Conservation (phyloP, 1,140 invertebrate genomes). For the Zophobas atratus region DNA sequence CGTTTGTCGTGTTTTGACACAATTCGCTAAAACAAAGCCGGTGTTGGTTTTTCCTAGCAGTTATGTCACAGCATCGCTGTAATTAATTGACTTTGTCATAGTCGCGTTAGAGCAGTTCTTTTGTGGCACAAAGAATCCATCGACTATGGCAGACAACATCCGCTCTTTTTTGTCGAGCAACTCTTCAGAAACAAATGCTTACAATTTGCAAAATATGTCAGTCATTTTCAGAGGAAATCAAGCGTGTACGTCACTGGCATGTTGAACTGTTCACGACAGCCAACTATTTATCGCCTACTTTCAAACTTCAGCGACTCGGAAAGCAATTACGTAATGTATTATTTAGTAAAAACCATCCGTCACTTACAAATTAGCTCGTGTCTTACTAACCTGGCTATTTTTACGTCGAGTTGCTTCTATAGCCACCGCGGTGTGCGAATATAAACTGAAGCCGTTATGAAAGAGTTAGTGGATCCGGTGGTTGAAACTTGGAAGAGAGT, state of each 20-base stretch:
- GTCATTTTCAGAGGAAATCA: conserved; percentile 53
- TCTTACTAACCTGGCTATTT: conserved; percentile 1
- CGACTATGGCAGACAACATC: conserved; percentile 12
- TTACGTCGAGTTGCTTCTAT: background rate
- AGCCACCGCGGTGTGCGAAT: background rate
- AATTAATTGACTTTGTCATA: conserved; percentile 30
- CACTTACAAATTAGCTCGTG: conserved; percentile 1
- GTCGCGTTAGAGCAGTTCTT: conserved; percentile 12
- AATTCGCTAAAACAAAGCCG: no score
- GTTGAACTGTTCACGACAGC: conserved; percentile 53
- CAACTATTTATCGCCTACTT: conserved; percentile 56
- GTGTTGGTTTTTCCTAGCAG: background rate
- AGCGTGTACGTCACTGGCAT: conserved; percentile 52
- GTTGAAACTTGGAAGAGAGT: background rate
- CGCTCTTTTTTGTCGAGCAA: conserved; percentile 29
- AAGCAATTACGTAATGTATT: conserved; percentile 47
- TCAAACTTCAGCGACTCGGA: conserved; percentile 44
- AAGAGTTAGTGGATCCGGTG: conserved; percentile 12
- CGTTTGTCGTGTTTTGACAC: no score
- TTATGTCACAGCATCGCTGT: conserved; percentile 10
- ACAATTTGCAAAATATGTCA: conserved; percentile 52
- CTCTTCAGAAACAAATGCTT: conserved; percentile 50
- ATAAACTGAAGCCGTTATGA: conserved; percentile 8
- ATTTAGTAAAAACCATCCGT: conserved; percentile 8
- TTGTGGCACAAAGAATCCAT: conserved; percentile 30